Evolutionary conservation across 2,888 invertebrate species (phyloP), one percentile per base, ranked within the genome.

Genomic region (Drosophila pseudotalamancana): DNA sequence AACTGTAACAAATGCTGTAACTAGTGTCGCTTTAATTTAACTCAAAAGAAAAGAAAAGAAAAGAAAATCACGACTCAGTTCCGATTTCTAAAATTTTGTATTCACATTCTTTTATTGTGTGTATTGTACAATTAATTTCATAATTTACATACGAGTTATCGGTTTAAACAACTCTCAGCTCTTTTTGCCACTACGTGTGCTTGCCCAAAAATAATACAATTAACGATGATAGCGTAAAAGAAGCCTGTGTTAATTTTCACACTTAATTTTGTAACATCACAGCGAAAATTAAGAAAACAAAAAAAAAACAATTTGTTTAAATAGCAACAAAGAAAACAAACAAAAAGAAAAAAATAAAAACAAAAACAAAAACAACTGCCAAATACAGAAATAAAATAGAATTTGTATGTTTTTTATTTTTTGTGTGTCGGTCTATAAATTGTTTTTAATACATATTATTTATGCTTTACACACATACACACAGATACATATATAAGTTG

Each of bases 11-110:
- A 82, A 83, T 82, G 86, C 72, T 80, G 86, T 80, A 86, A 63
- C 84, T 80, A 80, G 84, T 83, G 83, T 80, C 50, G 80, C 79
- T 85, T 85, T 72, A 82, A 79, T 78, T 74, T 59, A 68, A 37
- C 42, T 16, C 56, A 60, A 60, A 59, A 43, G 55, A 56, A 71
- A 39, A 54, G 40, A 55, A 57, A 71, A 70, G 56, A 42, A 16
- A 49, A 25, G 18, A 43, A 23, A 18, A 50, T 46, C 11, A 11
- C 34, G n/a, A 43, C 39, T 43, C 43, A 9, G 27, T 43, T 43
- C 18, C 43, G 45, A 45, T 59, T 27, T 9, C 29, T 4, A 29
- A 43, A 8, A n/a, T 16, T 29, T 43, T 43, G n/a, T 29, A 43
- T 18, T 35, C 55, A 49, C 34, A 48, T 34, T 50, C 32, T 27